Percentiles rank a stretch among this genome's conserved stretches.
These are phyloP conservation scores for Drosophila arizonae DNA, from an alignment of 1,140 invertebrate genomes.

Conservation along the genomic window DNA sequence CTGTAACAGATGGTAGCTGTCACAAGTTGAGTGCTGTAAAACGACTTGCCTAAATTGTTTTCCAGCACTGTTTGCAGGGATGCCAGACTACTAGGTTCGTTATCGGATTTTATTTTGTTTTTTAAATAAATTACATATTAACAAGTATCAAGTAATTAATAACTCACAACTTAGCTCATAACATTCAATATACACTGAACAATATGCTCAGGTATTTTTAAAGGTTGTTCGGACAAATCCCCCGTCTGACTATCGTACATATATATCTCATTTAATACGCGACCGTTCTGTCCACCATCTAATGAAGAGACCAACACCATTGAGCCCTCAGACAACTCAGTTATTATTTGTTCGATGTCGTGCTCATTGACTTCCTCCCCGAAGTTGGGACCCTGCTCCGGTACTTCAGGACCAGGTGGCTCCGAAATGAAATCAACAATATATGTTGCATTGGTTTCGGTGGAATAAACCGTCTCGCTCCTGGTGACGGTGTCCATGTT, in stretches of 20 bases:
- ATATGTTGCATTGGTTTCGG: constrained; percentile 29
- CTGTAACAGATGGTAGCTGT: constrained; percentile 32
- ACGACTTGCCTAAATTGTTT: neutral
- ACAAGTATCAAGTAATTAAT: constrained; percentile 12
- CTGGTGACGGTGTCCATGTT: constrained; percentile 6
- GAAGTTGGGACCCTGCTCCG: constrained; percentile 2
- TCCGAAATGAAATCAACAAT: constrained; percentile 47
- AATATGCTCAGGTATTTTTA: constrained; percentile 82
- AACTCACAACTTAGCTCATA: constrained; percentile 52
- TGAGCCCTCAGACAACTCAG: constrained; percentile 75
- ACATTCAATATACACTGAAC: constrained; percentile 81
- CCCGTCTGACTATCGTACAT: constrained; percentile 79
- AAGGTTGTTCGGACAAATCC: constrained; percentile 72
- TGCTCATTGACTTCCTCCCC: constrained; percentile 49
- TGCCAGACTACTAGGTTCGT: constrained; percentile 16
- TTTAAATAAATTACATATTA: constrained; percentile 43
- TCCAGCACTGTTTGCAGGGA: constrained; percentile 10
- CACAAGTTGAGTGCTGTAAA: constrained; percentile 28
- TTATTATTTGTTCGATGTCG: constrained; percentile 73
- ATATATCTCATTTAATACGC: constrained; percentile 82
- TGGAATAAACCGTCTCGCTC: constrained; percentile 1
- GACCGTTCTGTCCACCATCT: constrained; percentile 63
- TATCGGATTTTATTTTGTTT: neutral
- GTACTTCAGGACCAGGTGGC: neutral
- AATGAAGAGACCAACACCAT: constrained; percentile 81